Evolutionary conservation across 2,113 vertebrate species (phyloP), one percentile per base, ranked within the genome.

Genomic region (Antechinus stuartii): DNA sequence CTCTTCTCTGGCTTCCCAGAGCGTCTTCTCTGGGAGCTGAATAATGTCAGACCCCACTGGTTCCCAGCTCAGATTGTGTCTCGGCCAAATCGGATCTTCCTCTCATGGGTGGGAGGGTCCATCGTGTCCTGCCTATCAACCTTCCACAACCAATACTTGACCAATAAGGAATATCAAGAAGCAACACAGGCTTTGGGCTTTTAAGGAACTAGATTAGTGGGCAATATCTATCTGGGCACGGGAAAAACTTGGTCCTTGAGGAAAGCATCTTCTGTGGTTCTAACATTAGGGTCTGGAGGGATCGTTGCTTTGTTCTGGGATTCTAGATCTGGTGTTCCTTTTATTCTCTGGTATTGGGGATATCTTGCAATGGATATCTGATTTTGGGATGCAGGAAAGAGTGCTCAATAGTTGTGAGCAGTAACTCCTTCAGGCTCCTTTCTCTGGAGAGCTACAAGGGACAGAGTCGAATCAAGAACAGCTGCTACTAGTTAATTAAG

Each of bases 111-210:
- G 3, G 99, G 99, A 0, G 99, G 98, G 5, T 99, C 99, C 52
- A 98, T 99, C 25, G 98, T 99, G 97, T 99, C 99, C 27, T 99
- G 99, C 27, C 98, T 99, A 56, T 99, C 99, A 12, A 99, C 98
- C 42, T 99, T 99, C 97, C 98, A 98, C 98, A 98, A 99, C 95
- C 98, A 99, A 99, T 99, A 99, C 99, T 98, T 99, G 97, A 99
- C 98, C 98, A 99, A 98, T 96, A 98, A 98, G 96, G 99, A 99
- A 94, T 99, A 99, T 0, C 98, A 98, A 0, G 99, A 99, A 94
- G 24, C n/a, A 9, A 19, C 0, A 23, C 35, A 22, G 84, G 25
- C 2, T 54, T 42, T 61, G 84, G 98, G 97, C 8, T 96, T 98
- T 9, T 0, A 30, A 30, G 22, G 24, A 0, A 11, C 10, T 52